Evolutionary conservation across 64 coral and sea anemone genomes (phyloP), one percentile per base, ranked within the genome.

Genomic region (Pocillopora damicornis): DNA sequence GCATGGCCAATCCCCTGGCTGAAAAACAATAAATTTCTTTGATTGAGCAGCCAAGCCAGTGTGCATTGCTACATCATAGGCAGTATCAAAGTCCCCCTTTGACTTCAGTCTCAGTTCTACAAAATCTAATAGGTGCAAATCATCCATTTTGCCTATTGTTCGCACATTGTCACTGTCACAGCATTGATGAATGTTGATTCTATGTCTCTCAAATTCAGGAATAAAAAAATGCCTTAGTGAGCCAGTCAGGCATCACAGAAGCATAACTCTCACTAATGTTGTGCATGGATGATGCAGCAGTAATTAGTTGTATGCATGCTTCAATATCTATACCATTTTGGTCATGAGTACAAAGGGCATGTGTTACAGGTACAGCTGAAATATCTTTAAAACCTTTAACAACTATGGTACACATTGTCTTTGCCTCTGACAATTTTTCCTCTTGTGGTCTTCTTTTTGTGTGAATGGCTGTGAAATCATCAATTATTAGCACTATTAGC

Each of bases 1-100:
- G 22, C 61, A 76, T 58, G 92, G 92, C 88, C 92, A 89, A 75
- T 94, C 92, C 20, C 87, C 87, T 78, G 92, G 87, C 76, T 94
- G 87, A 73, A 86, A 2, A 18, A 79, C 13, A 86, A 94, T 42
- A 79, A 86, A 94, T 56, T 30, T 30, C 30, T 30, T 30, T 30
- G 30, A 30, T 30, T 30, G 30, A 30, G 30, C 30, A 30, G 30
- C 30, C 30, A 30, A 30, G 30, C 30, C 30, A 60, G 87, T 87
- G 22, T 30, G 67, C 11, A 89, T 14, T 16, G 86, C 81, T 45
- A 81, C 63, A 65, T 89, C 81, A 86, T 80, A 90, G 9, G 92
- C 88, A 30, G 76, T 65, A 34, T 76, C 82, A 94, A 94, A 94
- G 73, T 89, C 82, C 17, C 90, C 61, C 34, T 42, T 89, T 30